Percentiles rank a stretch among this genome's conserved stretches.
These are phyloP conservation scores for Lithophane ornitopus DNA, from an alignment of 2,888 invertebrate species.

Conservation along the genomic window DNA sequence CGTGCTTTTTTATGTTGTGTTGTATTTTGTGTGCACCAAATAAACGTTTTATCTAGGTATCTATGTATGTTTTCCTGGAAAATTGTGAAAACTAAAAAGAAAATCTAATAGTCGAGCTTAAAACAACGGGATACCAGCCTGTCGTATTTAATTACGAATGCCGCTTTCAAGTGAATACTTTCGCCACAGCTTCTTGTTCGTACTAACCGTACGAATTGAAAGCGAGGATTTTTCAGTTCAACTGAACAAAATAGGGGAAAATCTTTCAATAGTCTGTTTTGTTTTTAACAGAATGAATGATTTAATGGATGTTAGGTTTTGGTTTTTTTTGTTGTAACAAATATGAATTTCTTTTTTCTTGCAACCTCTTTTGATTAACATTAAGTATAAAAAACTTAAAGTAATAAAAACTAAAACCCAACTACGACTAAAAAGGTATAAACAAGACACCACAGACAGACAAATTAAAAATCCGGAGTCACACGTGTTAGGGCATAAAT, in stretches of 20 bases:
- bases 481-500: too few relatives aligned
- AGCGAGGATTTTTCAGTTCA: neutral
- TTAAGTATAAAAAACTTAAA: too few relatives aligned
- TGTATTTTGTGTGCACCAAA: too few relatives aligned
- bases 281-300: neutral
- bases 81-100: constrained; percentile 3
- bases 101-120: neutral
- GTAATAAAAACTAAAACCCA: too few relatives aligned
- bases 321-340: neutral
- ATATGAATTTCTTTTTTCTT: neutral
- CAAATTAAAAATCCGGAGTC: too few relatives aligned
- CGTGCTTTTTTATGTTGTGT: too few relatives aligned
- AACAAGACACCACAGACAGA: too few relatives aligned
- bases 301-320: neutral
- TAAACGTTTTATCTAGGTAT: too few relatives aligned
- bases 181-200: neutral
- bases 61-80: neutral
- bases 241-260: neutral
- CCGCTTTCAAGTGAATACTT: constrained; percentile 17
- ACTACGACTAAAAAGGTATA: too few relatives aligned
- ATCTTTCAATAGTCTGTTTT: neutral
- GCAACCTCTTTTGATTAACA: constrained; percentile 1
- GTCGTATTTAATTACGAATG: constrained; percentile 33
- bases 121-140: neutral
- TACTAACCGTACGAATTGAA: neutral